Conservation (phyloP, 2,113 vertebrate species). For the Aegotheles bennettii region DNA sequence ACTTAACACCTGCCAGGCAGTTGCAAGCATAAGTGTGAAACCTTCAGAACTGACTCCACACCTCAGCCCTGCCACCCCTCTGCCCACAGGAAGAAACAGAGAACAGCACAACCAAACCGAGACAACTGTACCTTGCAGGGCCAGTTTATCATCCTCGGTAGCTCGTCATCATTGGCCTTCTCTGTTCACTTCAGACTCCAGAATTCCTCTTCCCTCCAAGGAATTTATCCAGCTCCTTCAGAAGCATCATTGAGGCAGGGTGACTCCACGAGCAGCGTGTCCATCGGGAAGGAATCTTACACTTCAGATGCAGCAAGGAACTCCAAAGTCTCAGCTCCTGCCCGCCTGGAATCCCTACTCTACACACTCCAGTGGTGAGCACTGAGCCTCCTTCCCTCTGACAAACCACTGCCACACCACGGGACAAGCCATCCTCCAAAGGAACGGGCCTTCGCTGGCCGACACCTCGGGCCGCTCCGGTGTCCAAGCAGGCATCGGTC, state of each 20-base stretch:
- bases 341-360: not conserved
- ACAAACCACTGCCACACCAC: not conserved
- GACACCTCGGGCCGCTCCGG: not conserved
- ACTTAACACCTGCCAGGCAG: not conserved
- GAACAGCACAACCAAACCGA: not conserved
- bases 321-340: not conserved
- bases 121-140: not conserved
- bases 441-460: not conserved
- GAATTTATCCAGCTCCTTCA: not conserved
- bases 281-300: not conserved
- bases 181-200: not conserved
- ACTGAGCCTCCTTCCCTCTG: not conserved
- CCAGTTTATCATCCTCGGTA: not conserved
- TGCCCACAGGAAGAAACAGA: not conserved
- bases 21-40: not conserved
- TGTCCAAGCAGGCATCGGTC: not conserved
- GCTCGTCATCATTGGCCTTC: fast-evolving
- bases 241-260: not conserved
- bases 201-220: not conserved
- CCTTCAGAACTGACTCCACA: not conserved
- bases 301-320: not conserved
- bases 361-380: fast-evolving
- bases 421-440: not conserved
- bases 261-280: not conserved
- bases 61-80: not conserved